A percentile compares a stretch with the other conserved stretches of the same genome.
Evolutionary conservation across 2,113 vertebrate genomes (phyloP).

Genomic region (Ariopsis seemanni): DNA sequence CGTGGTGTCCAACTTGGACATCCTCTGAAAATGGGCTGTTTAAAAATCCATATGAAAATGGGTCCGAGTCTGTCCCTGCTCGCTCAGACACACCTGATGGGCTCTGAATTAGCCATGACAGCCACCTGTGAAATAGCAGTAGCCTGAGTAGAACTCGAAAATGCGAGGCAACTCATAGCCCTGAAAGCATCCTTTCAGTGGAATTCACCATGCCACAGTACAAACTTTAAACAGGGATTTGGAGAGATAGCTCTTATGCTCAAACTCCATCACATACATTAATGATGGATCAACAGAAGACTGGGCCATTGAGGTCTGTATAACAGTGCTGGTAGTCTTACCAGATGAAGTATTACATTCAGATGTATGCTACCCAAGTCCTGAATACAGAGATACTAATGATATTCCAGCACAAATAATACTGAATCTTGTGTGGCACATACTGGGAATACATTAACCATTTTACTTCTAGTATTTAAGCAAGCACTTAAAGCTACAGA

Average conservation of each 20-base stretch:
- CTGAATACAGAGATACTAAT: neutral
- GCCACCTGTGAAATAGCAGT: neutral
- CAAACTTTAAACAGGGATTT: neutral
- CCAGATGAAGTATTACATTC: neutral
- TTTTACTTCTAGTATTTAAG: neutral
- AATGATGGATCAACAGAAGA: neutral
- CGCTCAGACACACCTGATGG: neutral
- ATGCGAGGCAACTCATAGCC: neutral
- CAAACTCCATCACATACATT: neutral
- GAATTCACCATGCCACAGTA: neutral
- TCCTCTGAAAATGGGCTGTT: neutral
- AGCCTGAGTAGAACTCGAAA: neutral
- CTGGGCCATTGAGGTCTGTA: neutral
- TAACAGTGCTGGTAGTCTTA: neutral
- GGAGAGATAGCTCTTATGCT: neutral
- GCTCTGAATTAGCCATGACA: neutral
- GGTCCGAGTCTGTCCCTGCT: neutral
- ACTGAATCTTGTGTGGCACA: neutral
- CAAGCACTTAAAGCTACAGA: too few relatives aligned
- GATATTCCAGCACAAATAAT: neutral
- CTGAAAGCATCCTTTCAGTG: neutral
- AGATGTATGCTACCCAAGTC: neutral
- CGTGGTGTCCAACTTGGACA: neutral
- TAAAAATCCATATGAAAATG: neutral
- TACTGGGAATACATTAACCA: neutral